Evolutionary conservation across 2,797 vertebrate genomes (phyloP).

Genomic region (Lutjanus campechanus): DNA sequence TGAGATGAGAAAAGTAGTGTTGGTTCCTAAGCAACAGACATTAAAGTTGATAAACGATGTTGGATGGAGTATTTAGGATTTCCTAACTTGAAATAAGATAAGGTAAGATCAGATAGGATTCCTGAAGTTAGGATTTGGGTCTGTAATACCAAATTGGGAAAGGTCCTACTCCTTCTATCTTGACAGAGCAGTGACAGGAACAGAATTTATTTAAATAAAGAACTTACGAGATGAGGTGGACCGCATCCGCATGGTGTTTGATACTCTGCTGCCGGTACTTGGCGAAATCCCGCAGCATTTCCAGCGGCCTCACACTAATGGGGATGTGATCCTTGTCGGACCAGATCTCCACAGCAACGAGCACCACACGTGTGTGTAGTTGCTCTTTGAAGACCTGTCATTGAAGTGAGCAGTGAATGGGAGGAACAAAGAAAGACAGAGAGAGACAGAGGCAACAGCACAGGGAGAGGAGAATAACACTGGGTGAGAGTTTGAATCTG

Average conservation of each 20-base stretch:
- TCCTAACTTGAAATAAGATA: no score
- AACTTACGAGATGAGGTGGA: slow-evolving; percentile 96
- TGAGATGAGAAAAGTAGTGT: no score
- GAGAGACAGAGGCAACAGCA: slow-evolving; percentile 31
- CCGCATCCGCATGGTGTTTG: slow-evolving; percentile 92
- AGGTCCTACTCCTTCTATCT: not conserved
- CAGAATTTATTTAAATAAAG: not conserved
- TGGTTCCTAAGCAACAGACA: no score
- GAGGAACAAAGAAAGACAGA: slow-evolving; percentile 31
- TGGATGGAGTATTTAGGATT: no score
- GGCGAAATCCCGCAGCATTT: slow-evolving; percentile 94
- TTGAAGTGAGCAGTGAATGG: slow-evolving; percentile 51
- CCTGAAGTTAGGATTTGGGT: no score
- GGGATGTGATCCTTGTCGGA: slow-evolving; percentile 94
- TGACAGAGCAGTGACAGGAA: not conserved
- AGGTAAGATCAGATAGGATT: no score
- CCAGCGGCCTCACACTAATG: slow-evolving; percentile 90
- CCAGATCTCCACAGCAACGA: slow-evolving; percentile 97
- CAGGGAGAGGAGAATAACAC: slow-evolving; percentile 58
- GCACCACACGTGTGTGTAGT: slow-evolving; percentile 95
- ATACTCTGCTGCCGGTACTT: slow-evolving; percentile 94
- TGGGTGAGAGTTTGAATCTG: slow-evolving; percentile 58
- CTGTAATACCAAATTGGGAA: not conserved
- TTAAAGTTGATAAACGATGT: no score
- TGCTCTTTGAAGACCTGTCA: slow-evolving; percentile 97